A percentile compares a stretch with the other conserved stretches of the same genome.
Evolutionary conservation across 1,140 invertebrate genomes (phyloP).

Genomic region (Tachypleus tridentatus): DNA sequence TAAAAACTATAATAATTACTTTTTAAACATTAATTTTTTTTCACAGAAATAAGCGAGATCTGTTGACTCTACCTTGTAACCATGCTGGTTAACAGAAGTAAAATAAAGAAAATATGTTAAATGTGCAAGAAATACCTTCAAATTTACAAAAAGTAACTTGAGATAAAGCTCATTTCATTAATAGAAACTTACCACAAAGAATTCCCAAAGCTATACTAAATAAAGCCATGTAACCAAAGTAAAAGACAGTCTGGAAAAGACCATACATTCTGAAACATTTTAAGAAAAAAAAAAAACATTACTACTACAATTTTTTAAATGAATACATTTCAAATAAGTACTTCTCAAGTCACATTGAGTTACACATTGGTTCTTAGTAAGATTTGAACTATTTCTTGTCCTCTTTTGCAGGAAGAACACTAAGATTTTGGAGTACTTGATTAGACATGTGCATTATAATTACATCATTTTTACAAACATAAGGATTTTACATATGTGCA

Average conservation of each 20-base stretch:
- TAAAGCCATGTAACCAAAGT: constrained; percentile 98
- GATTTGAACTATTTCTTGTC: not conserved
- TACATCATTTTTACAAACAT: too few species aligned
- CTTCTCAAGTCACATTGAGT: too few species aligned
- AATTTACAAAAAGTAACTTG: not conserved
- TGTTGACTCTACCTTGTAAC: too few species aligned
- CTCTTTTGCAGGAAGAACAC: too few species aligned
- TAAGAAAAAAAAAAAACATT: constrained; percentile 95
- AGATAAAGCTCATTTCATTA: not conserved
- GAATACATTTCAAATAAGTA: too few species aligned
- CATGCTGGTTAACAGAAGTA: constrained; percentile 24
- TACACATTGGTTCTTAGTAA: not conserved
- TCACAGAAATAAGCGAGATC: too few species aligned
- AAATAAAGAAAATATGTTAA: not conserved
- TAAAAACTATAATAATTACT: too few species aligned
- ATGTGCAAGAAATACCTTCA: not conserved
- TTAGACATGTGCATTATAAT: too few species aligned
- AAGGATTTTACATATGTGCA: too few species aligned
- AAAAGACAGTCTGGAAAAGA: constrained; percentile 97
- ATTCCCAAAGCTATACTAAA: constrained; percentile 90
- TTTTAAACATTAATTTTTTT: too few species aligned
- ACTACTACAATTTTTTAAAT: not conserved
- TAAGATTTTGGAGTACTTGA: too few species aligned
- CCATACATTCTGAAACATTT: constrained; percentile 94
- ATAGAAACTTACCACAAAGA: constrained; percentile 65